Evolutionary conservation across 2,797 vertebrate genomes (phyloP).

Genomic region (Pelochelys cantorii): DNA sequence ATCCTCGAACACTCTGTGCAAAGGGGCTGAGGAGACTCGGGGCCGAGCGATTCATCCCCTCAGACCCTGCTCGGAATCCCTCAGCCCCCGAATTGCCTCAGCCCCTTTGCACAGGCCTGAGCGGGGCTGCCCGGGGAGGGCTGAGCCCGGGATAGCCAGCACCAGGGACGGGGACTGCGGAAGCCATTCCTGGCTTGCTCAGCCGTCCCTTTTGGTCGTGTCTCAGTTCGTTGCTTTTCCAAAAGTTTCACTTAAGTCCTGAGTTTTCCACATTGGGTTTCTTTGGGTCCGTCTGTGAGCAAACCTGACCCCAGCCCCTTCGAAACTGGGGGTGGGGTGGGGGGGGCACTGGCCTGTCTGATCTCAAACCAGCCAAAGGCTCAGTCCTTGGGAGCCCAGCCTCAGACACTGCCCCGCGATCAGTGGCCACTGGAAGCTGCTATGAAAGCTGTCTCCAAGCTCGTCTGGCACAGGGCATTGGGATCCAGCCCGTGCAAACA

Average conservation of each 20-base stretch:
- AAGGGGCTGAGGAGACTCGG: too few relatives aligned
- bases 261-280: background rate
- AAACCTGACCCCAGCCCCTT: background rate
- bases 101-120: background rate
- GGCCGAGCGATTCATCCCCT: too few relatives aligned
- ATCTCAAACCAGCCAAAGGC: background rate
- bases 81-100: rapidly evolving
- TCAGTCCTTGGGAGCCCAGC: background rate
- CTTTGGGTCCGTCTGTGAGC: background rate
- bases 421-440: too few relatives aligned
- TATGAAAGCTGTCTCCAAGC: background rate
- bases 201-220: background rate
- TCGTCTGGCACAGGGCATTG: background rate
- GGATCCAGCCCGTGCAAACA: background rate
- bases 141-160: background rate
- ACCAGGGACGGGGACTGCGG: background rate
- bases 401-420: background rate
- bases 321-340: background rate
- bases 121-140: background rate
- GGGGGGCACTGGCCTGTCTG: background rate
- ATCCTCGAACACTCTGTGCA: background rate
- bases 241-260: background rate
- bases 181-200: background rate
- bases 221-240: background rate
- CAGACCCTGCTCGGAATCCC: background rate